These are phyloP conservation scores for Myocastor coypus DNA, from an alignment of 2,113 vertebrate genomes.

Conservation along the genomic window DNA sequence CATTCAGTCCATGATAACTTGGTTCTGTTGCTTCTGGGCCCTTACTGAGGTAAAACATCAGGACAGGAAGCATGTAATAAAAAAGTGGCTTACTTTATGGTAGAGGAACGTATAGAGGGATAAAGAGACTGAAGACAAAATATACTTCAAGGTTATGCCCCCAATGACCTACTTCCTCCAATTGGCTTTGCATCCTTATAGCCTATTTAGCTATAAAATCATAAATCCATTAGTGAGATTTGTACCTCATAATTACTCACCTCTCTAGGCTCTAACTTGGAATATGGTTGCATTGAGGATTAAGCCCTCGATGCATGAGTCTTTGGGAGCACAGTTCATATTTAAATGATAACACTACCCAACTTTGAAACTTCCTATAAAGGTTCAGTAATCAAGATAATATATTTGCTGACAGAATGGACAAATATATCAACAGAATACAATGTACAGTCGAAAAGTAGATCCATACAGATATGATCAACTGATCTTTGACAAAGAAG, in stretches of 20 bases:
- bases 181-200: background rate
- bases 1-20: background rate
- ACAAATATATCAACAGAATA: conserved; percentile 2
- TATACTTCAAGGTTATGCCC: background rate
- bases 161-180: background rate
- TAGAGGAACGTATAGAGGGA: background rate
- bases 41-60: background rate
- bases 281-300: background rate
- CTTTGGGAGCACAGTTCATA: background rate
- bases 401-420: background rate
- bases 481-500: conserved; percentile 20
- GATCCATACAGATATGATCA: background rate
- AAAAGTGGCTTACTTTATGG: background rate
- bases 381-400: background rate
- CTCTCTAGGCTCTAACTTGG: background rate
- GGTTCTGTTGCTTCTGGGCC: background rate
- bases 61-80: background rate
- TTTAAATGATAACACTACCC: background rate
- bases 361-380: background rate
- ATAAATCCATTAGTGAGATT: background rate
- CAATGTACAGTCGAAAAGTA: background rate
- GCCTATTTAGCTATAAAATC: background rate
- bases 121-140: background rate
- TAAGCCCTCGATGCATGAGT: background rate
- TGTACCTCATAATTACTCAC: background rate